Conservation (phyloP, 2,113 vertebrate species). For the Erythrocebus patas region DNA sequence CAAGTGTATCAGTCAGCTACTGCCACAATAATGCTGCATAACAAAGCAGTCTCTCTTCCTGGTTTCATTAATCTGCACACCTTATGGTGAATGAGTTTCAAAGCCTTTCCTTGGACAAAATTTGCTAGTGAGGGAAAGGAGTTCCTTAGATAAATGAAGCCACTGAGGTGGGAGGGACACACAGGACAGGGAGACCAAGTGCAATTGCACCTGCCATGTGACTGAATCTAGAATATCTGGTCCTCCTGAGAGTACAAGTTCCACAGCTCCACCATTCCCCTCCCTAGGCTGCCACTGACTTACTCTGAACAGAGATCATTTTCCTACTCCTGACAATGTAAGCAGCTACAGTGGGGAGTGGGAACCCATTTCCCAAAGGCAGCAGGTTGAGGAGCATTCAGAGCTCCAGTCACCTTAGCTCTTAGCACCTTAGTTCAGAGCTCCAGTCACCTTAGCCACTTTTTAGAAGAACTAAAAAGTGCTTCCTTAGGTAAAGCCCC, state of each 20-base stretch:
- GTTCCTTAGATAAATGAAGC: not conserved
- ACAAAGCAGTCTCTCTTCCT: not conserved
- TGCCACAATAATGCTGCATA: fast-evolving
- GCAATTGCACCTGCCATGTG: fast-evolving
- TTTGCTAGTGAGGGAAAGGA: not conserved
- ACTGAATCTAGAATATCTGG: not conserved
- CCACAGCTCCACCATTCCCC: not conserved
- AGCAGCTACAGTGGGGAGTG: not conserved
- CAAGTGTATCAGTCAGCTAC: not conserved
- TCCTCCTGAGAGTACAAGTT: not conserved
- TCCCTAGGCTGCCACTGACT: not conserved
- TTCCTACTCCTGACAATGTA: not conserved
- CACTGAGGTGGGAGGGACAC: not conserved
- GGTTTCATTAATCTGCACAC: not conserved
- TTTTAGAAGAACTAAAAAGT: not conserved
- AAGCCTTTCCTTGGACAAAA: not conserved
- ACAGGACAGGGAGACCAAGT: not conserved
- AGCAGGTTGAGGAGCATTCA: not conserved
- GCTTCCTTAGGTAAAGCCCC: not conserved
- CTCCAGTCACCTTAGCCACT: not conserved
- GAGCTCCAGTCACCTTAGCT: not conserved
- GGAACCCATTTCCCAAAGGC: not conserved
- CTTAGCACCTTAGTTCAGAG: not conserved
- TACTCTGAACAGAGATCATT: not conserved
- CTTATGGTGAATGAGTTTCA: not conserved